phyloP scores from a whole-genome alignment of 2,888 invertebrate genomes.

The Artemia sp. region DNA sequence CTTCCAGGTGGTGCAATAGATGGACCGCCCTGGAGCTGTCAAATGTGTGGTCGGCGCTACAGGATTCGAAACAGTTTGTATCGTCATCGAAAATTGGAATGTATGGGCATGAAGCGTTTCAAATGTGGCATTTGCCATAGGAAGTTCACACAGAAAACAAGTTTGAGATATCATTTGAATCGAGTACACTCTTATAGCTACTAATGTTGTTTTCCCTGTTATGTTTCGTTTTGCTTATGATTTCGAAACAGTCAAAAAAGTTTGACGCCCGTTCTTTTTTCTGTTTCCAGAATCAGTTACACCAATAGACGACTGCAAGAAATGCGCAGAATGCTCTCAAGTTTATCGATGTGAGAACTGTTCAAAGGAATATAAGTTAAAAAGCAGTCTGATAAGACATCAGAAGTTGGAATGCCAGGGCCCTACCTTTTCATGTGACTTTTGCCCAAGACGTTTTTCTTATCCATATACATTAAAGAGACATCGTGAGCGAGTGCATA shows the following conservation, averaged over 20 bases:
- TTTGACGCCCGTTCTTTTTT: no score
- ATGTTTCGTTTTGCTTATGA: no score
- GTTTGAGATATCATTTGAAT: neutral
- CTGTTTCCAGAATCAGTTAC: no score
- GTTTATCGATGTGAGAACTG: slow-evolving; percentile 4
- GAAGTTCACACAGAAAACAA: neutral
- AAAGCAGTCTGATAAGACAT: neutral
- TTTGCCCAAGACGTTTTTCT: neutral
- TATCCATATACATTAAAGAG: neutral
- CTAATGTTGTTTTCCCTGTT: no score
- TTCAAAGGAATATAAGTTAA: slow-evolving; percentile 2
- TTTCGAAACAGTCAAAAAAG: no score
- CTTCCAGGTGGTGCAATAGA: no score
- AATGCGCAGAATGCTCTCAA: neutral
- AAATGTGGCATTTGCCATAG: neutral
- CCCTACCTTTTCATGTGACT: neutral
- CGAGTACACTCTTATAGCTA: neutral
- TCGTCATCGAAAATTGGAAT: neutral
- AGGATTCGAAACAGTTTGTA: neutral
- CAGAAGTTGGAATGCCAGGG: neutral
- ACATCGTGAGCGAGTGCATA: slow-evolving; percentile 4
- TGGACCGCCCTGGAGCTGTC: neutral
- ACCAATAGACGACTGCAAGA: no score
- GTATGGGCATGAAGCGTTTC: neutral
- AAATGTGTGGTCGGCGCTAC: neutral